A percentile compares a stretch with the other conserved stretches of the same genome.
Conservation (phyloP, 2,888 invertebrate genomes). For the Drosophila merina region DNA sequence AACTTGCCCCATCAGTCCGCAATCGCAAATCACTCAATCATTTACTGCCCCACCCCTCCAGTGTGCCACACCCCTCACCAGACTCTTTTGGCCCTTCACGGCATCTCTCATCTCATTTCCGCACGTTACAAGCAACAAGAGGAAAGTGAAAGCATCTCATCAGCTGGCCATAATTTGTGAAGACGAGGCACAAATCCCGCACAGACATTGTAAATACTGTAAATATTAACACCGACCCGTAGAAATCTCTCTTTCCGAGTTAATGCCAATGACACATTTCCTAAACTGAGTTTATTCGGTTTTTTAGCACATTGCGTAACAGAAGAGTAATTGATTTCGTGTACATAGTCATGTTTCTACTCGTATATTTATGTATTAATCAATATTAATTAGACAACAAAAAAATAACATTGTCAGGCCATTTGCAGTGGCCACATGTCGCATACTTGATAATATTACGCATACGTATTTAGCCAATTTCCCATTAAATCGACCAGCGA, state of each 20-base stretch:
- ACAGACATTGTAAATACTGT: constrained; percentile 60
- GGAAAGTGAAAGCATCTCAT: constrained; percentile 74
- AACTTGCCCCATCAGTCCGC: constrained; percentile 29
- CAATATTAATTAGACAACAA: constrained; percentile 32
- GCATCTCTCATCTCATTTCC: constrained; percentile 49
- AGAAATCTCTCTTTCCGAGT: constrained; percentile 13
- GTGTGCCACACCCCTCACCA: neutral
- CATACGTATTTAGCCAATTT: constrained; percentile 25
- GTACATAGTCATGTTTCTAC: constrained; percentile 29
- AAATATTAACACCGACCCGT: constrained; percentile 43
- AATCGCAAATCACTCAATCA: constrained; percentile 37
- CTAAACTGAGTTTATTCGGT: constrained; percentile 32
- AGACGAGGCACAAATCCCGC: constrained; percentile 22
- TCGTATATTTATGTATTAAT: constrained; percentile 23
- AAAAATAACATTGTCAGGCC: constrained; percentile 13
- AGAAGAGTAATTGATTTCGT: constrained; percentile 34
- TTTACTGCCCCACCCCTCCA: constrained; percentile 1
- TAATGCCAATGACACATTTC: constrained; percentile 36
- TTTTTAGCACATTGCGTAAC: constrained; percentile 46
- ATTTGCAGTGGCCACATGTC: constrained; percentile 59
- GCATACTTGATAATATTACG: constrained; percentile 70
- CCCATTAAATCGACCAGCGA: constrained; percentile 26
- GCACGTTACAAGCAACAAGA: constrained; percentile 40
- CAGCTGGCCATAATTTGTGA: constrained; percentile 43
- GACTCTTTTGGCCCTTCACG: constrained; percentile 12